These are phyloP conservation scores for Dermatemys mawii DNA, from an alignment of 2,113 vertebrate genomes.

Conservation along the genomic window DNA sequence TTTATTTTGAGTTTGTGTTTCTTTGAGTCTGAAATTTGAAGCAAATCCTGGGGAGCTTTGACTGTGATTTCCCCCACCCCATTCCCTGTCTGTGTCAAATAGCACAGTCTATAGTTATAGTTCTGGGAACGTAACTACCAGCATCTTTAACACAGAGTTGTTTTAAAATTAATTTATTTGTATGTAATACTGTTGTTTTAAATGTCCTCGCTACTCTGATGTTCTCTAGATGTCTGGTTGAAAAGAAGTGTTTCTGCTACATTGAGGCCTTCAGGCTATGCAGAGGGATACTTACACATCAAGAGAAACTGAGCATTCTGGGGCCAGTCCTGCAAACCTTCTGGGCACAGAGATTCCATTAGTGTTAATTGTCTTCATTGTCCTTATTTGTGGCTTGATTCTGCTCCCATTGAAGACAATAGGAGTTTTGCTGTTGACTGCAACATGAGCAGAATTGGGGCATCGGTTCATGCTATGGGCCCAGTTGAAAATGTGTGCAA, in stretches of 20 bases:
- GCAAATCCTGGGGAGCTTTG: conserved; percentile 14
- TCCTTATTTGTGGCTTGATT: background rate
- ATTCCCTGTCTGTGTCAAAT: background rate
- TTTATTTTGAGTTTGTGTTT: conserved; percentile 47
- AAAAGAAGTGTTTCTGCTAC: background rate
- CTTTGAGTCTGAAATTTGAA: conserved; percentile 52
- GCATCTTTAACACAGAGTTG: background rate
- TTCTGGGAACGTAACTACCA: conserved; percentile 2
- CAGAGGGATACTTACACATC: background rate
- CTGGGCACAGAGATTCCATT: background rate
- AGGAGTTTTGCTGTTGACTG: background rate
- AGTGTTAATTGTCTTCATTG: background rate
- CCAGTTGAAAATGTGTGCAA: background rate
- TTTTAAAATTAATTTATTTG: background rate
- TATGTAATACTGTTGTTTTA: background rate
- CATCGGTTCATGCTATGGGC: background rate
- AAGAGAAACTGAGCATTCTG: background rate
- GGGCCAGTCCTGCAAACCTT: background rate
- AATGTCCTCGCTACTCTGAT: background rate
- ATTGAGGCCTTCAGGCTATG: background rate
- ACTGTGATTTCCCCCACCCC: background rate
- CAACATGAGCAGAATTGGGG: background rate
- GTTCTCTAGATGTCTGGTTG: background rate
- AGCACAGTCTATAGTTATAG: background rate
- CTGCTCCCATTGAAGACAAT: background rate